These are phyloP conservation scores for Leptatherina wallacei DNA, from an alignment of 2,797 vertebrate genomes.

Conservation along the genomic window DNA sequence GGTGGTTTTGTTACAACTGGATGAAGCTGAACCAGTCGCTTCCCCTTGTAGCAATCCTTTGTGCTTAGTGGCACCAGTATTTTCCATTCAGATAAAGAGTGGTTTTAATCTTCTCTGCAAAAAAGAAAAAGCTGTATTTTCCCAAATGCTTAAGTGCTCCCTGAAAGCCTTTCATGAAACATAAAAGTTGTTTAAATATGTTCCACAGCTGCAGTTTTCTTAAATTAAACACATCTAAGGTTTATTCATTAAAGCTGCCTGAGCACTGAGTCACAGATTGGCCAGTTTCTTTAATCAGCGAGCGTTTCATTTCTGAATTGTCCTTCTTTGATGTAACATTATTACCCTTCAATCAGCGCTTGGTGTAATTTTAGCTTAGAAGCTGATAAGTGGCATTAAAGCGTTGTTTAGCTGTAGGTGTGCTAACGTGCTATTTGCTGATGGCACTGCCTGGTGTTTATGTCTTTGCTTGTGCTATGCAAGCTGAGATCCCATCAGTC, in stretches of 20 bases:
- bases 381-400: conserved; percentile 44
- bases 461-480: conserved; percentile 37
- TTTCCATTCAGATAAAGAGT: background rate
- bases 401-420: conserved; percentile 55
- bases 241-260: conserved; percentile 24
- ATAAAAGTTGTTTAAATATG: background rate
- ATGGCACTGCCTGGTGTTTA: conserved; percentile 46
- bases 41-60: background rate
- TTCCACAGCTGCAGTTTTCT: background rate
- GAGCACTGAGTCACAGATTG: background rate
- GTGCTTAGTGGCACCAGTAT: background rate
- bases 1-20: background rate
- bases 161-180: conserved; percentile 2
- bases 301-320: conserved; percentile 11
- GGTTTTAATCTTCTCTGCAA: background rate
- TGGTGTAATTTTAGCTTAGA: conserved; percentile 25
- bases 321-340: conserved; percentile 24
- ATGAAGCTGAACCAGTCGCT: background rate
- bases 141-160: background rate
- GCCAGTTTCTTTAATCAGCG: background rate
- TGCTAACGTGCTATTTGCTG: conserved; percentile 43
- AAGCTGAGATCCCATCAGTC: conserved; percentile 60
- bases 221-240: conserved; percentile 17
- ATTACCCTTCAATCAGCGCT: conserved; percentile 22
- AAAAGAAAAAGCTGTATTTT: background rate